Evolutionary conservation across 2,888 invertebrate species (phyloP).

Genomic region (Caprella mutica): DNA sequence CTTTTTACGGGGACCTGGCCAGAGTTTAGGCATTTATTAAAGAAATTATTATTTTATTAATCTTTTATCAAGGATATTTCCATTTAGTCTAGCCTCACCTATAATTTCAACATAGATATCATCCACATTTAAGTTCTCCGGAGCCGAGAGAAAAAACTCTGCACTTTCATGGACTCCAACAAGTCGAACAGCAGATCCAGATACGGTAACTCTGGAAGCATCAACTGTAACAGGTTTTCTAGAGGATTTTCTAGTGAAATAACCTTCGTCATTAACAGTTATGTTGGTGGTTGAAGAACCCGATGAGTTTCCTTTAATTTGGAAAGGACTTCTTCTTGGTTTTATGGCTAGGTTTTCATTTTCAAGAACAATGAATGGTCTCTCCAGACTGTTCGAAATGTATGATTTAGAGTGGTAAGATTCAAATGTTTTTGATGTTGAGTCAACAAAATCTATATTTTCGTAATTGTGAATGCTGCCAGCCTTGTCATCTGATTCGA

Average conservation of each 20-base stretch:
- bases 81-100: constrained; percentile 39
- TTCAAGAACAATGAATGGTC: not conserved
- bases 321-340: too few species aligned
- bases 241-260: too few species aligned
- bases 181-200: constrained; percentile 52
- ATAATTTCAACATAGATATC: constrained; percentile 46
- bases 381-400: not conserved
- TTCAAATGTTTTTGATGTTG: too few species aligned
- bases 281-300: too few species aligned
- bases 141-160: constrained; percentile 48
- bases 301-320: too few species aligned
- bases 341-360: constrained; percentile 5
- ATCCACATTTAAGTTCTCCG: constrained; percentile 40
- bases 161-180: constrained; percentile 51
- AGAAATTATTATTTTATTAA: not conserved
- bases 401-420: too few species aligned
- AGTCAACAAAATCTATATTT: too few species aligned
- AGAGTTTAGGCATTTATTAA: not conserved
- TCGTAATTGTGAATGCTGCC: too few species aligned
- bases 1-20: constrained; percentile 20
- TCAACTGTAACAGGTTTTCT: too few species aligned
- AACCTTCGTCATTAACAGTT: too few species aligned
- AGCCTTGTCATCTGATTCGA: too few species aligned
- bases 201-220: constrained; percentile 39
- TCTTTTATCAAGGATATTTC: not conserved